phyloP scores from a whole-genome alignment of 2,113 vertebrate species.

The Forbesichthys papilliferus region DNA sequence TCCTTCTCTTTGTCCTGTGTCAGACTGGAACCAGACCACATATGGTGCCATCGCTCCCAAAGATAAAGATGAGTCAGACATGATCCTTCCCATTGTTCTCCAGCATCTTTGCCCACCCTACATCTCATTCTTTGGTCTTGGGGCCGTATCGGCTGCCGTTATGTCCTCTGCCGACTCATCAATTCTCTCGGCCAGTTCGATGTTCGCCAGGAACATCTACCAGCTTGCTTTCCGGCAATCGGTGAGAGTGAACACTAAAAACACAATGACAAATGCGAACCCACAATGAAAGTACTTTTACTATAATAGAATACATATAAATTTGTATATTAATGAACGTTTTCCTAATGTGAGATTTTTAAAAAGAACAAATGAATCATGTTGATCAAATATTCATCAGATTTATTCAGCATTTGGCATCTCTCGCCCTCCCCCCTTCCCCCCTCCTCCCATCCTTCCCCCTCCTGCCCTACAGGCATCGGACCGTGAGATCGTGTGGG shows the following conservation, averaged over 20 bases:
- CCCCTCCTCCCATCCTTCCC: background rate
- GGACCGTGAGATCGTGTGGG: conserved; percentile 94
- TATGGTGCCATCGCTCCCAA: conserved; percentile 84
- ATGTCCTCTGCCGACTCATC: conserved; percentile 98
- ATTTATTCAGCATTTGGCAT: background rate
- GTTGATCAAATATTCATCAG: background rate
- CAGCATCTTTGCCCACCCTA: conserved; percentile 93
- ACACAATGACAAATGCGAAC: background rate
- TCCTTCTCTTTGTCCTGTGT: background rate
- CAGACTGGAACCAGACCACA: conserved; percentile 93
- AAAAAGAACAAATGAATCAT: background rate
- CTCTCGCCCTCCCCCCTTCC: background rate
- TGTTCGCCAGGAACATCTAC: conserved; percentile 98
- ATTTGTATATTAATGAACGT: background rate
- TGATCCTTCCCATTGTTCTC: conserved; percentile 95
- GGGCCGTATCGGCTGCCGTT: conserved; percentile 93
- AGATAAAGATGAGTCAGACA: conserved; percentile 85
- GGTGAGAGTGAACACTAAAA: conserved; percentile 71
- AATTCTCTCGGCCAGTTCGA: conserved; percentile 96
- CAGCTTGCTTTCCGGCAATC: conserved; percentile 94
- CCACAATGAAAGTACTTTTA: too few species aligned
- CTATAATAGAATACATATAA: too few species aligned
- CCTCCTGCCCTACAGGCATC: conserved; percentile 83
- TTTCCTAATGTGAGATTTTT: background rate
- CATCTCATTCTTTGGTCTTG: conserved; percentile 92